Conservation (phyloP, 2,888 invertebrate genomes). For the Zeuzera pyrina region DNA sequence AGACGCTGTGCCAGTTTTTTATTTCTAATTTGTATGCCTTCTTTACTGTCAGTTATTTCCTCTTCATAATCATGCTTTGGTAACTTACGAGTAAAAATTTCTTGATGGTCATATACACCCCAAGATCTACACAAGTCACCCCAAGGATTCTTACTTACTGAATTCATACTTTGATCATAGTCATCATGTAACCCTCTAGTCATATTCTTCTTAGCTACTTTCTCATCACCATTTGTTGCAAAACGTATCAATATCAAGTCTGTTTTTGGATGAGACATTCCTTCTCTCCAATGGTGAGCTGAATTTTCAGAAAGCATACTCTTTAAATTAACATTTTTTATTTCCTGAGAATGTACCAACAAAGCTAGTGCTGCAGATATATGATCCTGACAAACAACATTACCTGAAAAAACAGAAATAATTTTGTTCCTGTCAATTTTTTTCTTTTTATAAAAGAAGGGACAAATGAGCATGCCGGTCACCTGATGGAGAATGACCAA, state of each 20-base stretch:
- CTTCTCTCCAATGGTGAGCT: conserved; percentile 84
- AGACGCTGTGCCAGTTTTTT: conserved; percentile 53
- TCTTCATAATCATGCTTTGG: conserved; percentile 36
- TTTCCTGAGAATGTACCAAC: conserved; percentile 68
- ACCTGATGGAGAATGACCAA: not conserved
- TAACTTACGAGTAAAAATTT: conserved; percentile 54
- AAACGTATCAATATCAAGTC: conserved; percentile 82
- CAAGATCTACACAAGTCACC: conserved; percentile 79
- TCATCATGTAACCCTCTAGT: conserved; percentile 26
- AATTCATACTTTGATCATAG: conserved; percentile 35
- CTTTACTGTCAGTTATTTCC: conserved; percentile 26
- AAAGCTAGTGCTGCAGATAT: conserved; percentile 74
- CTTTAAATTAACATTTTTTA: conserved; percentile 46
- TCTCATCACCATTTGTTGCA: conserved; percentile 83
- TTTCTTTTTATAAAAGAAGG: not conserved
- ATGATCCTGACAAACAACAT: conserved; percentile 76
- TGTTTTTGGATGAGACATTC: conserved; percentile 75
- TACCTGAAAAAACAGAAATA: conserved; percentile 57
- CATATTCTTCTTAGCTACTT: conserved; percentile 67
- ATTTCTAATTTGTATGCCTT: conserved; percentile 43
- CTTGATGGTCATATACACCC: conserved; percentile 77
- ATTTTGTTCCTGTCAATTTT: not conserved
- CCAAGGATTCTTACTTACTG: conserved; percentile 79
- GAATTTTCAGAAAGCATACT: conserved; percentile 63
- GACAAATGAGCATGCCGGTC: not conserved